These are phyloP conservation scores for Tenodera sinensis DNA, from an alignment of 2,888 invertebrate species.

Conservation along the genomic window DNA sequence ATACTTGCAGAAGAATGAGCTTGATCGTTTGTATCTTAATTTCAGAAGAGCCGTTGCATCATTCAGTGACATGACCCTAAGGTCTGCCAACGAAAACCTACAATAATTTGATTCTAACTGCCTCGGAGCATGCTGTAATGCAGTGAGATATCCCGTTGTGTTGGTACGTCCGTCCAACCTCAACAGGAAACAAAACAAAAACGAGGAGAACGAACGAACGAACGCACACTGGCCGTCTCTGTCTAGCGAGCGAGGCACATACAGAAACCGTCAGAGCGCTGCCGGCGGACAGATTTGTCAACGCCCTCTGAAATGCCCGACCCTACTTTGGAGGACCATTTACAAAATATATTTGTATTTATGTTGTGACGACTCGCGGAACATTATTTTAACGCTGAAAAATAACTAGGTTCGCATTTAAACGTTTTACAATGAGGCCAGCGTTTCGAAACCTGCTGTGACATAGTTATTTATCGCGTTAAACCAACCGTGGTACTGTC, in stretches of 20 bases:
- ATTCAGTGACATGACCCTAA: no score
- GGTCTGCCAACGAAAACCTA: no score
- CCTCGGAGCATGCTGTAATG: not conserved
- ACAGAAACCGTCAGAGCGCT: not conserved
- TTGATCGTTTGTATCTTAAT: no score
- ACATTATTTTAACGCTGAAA: not conserved
- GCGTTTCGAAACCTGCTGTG: not conserved
- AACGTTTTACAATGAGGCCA: not conserved
- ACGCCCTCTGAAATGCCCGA: not conserved
- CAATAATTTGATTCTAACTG: no score
- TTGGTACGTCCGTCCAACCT: not conserved
- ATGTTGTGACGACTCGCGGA: not conserved
- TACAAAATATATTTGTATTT: not conserved
- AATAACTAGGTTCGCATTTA: not conserved
- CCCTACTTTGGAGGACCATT: not conserved
- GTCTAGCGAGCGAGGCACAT: not conserved
- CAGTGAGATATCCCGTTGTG: not conserved
- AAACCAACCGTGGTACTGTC: not conserved
- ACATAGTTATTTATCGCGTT: not conserved
- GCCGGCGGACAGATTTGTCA: not conserved
- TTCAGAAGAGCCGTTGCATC: no score
- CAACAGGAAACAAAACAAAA: not conserved
- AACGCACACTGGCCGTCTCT: not conserved
- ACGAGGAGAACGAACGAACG: no score
- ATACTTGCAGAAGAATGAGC: no score